A percentile compares a stretch with the other conserved stretches of the same genome.
phyloP scores from a whole-genome alignment of 2,888 invertebrate species.

The Trichogramma dendrolimi region DNA sequence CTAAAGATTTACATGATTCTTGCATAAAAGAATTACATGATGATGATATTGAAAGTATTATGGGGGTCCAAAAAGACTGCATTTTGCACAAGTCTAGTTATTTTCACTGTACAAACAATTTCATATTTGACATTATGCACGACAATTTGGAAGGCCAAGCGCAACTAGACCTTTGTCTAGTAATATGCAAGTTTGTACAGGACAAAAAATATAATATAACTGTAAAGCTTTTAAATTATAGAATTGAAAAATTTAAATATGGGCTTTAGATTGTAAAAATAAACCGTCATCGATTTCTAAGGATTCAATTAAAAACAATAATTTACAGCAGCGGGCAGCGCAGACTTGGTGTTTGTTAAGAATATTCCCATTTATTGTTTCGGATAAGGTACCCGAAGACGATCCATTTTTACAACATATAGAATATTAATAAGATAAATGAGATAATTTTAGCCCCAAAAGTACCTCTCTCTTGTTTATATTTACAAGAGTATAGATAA shows the following conservation, averaged over 20 bases:
- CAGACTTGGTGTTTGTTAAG: slow-evolving; percentile 28
- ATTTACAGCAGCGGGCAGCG: slow-evolving; percentile 21
- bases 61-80: slow-evolving; percentile 5
- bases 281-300: not conserved
- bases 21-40: not conserved
- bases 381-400: slow-evolving; percentile 17
- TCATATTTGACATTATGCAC: slow-evolving; percentile 20
- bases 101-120: slow-evolving; percentile 20
- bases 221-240: no score
- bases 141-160: no score
- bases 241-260: no score
- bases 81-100: slow-evolving; percentile 11
- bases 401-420: slow-evolving; percentile 20
- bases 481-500: not conserved
- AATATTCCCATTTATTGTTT: slow-evolving; percentile 27
- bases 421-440: slow-evolving; percentile 17
- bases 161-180: no score
- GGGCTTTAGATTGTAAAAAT: no score
- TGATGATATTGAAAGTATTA: no score
- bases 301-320: slow-evolving; percentile 19
- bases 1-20: not conserved
- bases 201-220: no score
- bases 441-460: not conserved
- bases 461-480: not conserved
- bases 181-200: no score